phyloP scores from a whole-genome alignment of 2,113 vertebrate species.

The Malurus cyaneus region DNA sequence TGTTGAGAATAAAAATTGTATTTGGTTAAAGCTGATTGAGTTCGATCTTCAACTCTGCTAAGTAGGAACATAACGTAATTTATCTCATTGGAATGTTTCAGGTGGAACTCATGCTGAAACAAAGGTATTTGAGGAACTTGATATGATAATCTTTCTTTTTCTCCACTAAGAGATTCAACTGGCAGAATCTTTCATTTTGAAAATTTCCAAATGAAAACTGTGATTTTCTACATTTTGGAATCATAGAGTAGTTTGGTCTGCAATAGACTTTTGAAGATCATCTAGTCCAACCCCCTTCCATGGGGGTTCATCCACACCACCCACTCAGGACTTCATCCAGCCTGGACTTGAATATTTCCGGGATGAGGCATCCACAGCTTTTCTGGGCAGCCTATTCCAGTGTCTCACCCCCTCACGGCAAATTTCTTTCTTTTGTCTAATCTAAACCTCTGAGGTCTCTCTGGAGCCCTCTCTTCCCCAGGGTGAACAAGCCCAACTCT shows the following conservation, averaged over 20 bases:
- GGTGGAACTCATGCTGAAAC: neutral
- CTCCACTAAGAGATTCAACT: neutral
- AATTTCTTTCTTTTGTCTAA: neutral
- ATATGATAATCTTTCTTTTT: neutral
- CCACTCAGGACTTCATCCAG: neutral
- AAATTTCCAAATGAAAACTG: neutral
- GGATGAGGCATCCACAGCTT: neutral
- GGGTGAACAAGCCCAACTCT: neutral
- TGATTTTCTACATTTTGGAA: neutral
- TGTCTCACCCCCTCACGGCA: neutral
- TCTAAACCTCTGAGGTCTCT: neutral
- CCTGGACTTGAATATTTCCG: neutral
- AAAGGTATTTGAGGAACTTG: neutral
- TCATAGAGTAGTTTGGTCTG: neutral
- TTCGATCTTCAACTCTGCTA: neutral
- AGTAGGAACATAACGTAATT: neutral
- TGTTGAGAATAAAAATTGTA: neutral
- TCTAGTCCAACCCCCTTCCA: neutral
- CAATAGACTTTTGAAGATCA: neutral
- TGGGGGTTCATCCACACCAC: neutral
- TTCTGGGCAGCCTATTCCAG: neutral
- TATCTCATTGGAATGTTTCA: neutral
- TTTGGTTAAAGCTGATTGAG: neutral
- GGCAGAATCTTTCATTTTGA: neutral
- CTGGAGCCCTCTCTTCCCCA: neutral